Evolutionary conservation across 2,113 vertebrate species (phyloP), one percentile per base, ranked within the genome.

Genomic region (Trematomus loennbergii): DNA sequence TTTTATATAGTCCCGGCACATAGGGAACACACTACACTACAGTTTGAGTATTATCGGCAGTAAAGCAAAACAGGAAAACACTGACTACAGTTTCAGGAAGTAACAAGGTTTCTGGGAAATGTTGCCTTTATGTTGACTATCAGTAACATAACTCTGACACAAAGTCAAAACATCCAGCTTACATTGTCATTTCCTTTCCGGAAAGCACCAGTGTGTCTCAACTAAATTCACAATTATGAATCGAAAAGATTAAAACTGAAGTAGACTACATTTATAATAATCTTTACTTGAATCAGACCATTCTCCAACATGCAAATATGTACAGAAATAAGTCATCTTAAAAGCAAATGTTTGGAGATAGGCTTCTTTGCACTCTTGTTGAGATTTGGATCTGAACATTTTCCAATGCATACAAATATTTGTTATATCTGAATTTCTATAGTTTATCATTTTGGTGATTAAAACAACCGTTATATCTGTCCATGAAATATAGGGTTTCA

Each of bases 41-140:
- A 40, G 40, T 54, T 48, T 12, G n/a, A 64, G 29, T 7, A 0
- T 40, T 16, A 45, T 5, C 46, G 36, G 0, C 9, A 64, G 73
- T 22, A 49, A 65, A 29, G 7, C 17, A 29, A 55, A 55, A 60
- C 1, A 46, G 36, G 17, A 45, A 62, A 57, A 20, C 12, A 45
- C 15, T 17, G 33, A 68, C n/a, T 33, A 20, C 10, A 57, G 12
- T 40, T 40, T 11, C 58, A 70, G 82, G 64, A 62, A 70, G 62
- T 5, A 53, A 18, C 1, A n/a, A 48, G 40, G 45, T 63, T 59
- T 79, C 58, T 40, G 55, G 33, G 69, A 79, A 63, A 76, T 10
- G 7, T 48, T 49, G n/a, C 17, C 11, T 46, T 70, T 0, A 46
- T 20, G 18, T 49, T 22, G 9, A 48, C 6, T 6, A 29, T 11